Evolutionary conservation across 2,113 vertebrate genomes (phyloP).

Genomic region (Pimephales promelas): DNA sequence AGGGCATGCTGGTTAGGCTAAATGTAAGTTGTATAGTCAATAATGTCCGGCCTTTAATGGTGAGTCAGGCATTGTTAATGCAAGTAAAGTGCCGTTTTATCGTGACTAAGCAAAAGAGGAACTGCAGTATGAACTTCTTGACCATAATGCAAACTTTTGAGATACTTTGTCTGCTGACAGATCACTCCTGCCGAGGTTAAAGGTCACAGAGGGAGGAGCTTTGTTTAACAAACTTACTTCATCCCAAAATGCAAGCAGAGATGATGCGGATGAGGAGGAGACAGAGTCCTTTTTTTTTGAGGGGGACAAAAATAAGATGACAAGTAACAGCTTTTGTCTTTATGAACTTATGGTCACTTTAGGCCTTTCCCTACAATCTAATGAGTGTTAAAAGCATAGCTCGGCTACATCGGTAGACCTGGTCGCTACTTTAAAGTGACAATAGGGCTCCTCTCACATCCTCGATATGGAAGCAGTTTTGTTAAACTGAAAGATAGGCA

Average conservation of each 20-base stretch:
- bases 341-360: neutral
- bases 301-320: slow-evolving; percentile 69
- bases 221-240: slow-evolving; percentile 75
- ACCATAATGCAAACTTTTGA: neutral
- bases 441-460: neutral
- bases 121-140: neutral
- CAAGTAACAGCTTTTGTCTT: slow-evolving; percentile 49
- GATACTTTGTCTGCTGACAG: slow-evolving; percentile 54
- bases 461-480: neutral
- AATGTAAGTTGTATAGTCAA: neutral
- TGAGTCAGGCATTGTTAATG: neutral
- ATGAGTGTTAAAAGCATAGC: neutral
- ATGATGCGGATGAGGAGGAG: slow-evolving; percentile 78
- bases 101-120: neutral
- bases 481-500: neutral
- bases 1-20: neutral
- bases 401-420: neutral
- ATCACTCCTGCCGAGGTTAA: slow-evolving; percentile 44
- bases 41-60: neutral
- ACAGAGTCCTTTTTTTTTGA: slow-evolving; percentile 77
- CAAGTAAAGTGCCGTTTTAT: neutral
- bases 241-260: slow-evolving; percentile 82
- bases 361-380: neutral
- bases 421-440: neutral
- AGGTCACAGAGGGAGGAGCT: slow-evolving; percentile 47